A percentile compares a stretch with the other conserved stretches of the same genome.
These are phyloP conservation scores for Cordilura impudica DNA, from an alignment of 2,888 invertebrate genomes.

Conservation along the genomic window DNA sequence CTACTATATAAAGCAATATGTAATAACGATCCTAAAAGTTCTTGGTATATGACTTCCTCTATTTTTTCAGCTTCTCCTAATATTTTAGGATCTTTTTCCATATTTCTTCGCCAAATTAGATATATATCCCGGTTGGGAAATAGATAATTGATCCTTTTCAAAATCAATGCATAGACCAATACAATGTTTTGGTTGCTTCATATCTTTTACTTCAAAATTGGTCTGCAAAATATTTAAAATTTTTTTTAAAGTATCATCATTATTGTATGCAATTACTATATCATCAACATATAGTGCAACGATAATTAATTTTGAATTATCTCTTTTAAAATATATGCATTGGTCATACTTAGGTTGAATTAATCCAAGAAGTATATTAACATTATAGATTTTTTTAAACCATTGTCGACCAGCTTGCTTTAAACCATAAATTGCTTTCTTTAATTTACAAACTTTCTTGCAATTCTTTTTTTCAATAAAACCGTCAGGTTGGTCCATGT, in stretches of 20 bases:
- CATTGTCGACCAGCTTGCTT: constrained; percentile 26
- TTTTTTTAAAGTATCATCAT: neutral
- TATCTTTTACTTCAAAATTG: constrained; percentile 31
- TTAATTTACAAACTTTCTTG: constrained; percentile 15
- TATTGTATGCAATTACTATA: constrained; percentile 21
- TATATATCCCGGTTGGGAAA: constrained; percentile 39
- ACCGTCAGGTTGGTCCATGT: constrained; percentile 26
- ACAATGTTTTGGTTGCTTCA: constrained; percentile 24
- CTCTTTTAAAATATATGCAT: constrained; percentile 19
- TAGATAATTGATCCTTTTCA: constrained; percentile 10
- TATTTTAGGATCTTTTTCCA: constrained; percentile 41
- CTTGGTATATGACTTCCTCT: constrained; percentile 40
- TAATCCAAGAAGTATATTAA: constrained; percentile 17
- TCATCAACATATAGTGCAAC: constrained; percentile 41
- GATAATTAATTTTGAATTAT: neutral
- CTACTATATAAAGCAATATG: constrained; percentile 39
- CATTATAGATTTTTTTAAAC: constrained; percentile 13
- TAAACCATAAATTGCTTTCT: constrained; percentile 37
- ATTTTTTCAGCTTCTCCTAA: constrained; percentile 37
- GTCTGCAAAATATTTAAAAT: constrained; percentile 13
- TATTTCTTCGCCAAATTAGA: constrained; percentile 31
- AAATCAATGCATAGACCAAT: constrained; percentile 28
- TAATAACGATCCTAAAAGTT: constrained; percentile 35
- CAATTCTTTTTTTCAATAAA: neutral
- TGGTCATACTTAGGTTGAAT: constrained; percentile 17